These are phyloP conservation scores for Hycleus phaleratus DNA, from an alignment of 1,140 invertebrate species.

Conservation along the genomic window DNA sequence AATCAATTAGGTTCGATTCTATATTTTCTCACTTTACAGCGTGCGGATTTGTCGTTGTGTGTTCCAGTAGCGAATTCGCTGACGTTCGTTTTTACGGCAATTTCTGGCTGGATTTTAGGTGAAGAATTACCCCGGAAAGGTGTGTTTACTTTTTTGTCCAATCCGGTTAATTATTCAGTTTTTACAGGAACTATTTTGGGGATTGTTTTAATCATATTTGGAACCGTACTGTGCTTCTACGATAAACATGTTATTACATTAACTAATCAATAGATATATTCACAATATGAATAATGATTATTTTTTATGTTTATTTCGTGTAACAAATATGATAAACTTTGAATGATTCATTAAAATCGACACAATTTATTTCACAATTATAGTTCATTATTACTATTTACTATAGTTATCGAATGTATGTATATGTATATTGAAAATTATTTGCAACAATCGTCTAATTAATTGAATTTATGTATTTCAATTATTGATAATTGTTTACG, in stretches of 20 bases:
- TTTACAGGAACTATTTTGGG: constrained; percentile 28
- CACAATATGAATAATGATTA: no score
- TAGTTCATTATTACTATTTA: no score
- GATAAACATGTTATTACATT: constrained; percentile 16
- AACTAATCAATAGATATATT: no score
- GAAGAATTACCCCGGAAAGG: constrained; percentile 46
- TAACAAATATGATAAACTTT: no score
- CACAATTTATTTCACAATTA: no score
- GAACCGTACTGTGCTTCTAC: constrained; percentile 29
- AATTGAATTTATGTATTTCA: no score
- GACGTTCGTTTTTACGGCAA: constrained; percentile 60
- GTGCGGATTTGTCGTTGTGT: constrained; percentile 54
- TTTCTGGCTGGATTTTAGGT: constrained; percentile 53
- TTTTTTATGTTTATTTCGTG: no score
- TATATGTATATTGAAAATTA: no score
- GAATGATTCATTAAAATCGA: no score
- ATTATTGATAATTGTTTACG: no score
- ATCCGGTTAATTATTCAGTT: constrained; percentile 9
- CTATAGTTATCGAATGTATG: no score
- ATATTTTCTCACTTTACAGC: constrained; percentile 54
- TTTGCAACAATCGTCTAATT: no score
- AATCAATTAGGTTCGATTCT: constrained; percentile 61
- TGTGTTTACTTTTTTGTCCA: constrained; percentile 28
- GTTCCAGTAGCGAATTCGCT: constrained; percentile 63
- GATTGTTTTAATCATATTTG: constrained; percentile 25